Evolutionary conservation across 2,888 invertebrate genomes (phyloP), one percentile per base, ranked within the genome.

Genomic region (Bellardia bayeri): DNA sequence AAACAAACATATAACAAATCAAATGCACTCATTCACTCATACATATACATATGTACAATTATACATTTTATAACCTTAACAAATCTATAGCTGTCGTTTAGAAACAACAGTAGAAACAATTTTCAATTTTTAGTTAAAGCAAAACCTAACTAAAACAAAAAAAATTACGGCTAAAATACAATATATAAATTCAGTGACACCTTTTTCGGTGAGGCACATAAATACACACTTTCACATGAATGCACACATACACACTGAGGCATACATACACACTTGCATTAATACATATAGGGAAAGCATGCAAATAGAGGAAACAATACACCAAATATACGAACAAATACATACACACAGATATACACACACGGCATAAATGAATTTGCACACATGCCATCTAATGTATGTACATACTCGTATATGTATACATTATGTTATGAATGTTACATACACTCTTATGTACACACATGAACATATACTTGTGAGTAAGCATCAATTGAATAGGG

Each of bases 131-230:
- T 66, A 64, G 40, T 64, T 49, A 37, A 5, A 14, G 9, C 16
- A 33, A 30, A 72, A 56, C 40, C 51, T 33, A 37, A 4, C 33
- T 14, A 75, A 8, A 45, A 56, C 5, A 64, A 14, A 30, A 14
- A n/a, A 45, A 16, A 1, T 64, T 30, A 11, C 40, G 37, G 37
- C 13, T 45, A 37, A 30, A 82, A 68, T 45, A 37, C 16, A 82
- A 68, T 71, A 82, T 54, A 82, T 51, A 82, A 71, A 82, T 85
- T 79, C 74, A 58, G 58, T 74, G 78, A 78, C 82, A 82, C 78
- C 76, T 76, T 72, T 83, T 79, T 66, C 45, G 45, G 54, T 74
- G 78, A 74, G 40, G 74, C 76, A 37, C 72, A 86, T 76, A 82
- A 72, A 78, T 71, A 58, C 76, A 69, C 81, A 75, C 58, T 72